Evolutionary conservation across 2,113 vertebrate species (phyloP), one percentile per base, ranked within the genome.

Genomic region (Vombatus ursinus): DNA sequence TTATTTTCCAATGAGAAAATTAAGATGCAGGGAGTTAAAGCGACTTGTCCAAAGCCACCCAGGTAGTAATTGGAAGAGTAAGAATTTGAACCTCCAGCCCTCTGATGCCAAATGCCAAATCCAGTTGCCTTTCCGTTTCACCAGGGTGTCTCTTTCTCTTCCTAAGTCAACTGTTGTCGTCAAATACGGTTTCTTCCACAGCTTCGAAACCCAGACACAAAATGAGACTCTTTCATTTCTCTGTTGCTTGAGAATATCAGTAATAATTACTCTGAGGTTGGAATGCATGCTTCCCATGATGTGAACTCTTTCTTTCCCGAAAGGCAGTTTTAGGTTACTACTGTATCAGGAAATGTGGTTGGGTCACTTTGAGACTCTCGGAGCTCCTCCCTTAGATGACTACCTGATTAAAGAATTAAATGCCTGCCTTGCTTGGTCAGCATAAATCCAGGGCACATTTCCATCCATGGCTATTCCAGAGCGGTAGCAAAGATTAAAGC

Each of bases 371-470:
- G 37, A 68, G 96, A 77, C 48, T 89, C 51, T 90, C 92, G 47
- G 50, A 91, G 48, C 97, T 95, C 97, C 97, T 96, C 96, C 97
- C 96, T 25, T 47, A 22, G 4, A 92, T 96, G 95, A 94, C 94
- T 98, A 94, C 94, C 47, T 95, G 5, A 90, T 96, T 89, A 61
- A 97, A 97, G 52, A 97, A 95, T 97, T 44, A 96, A 96, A 50
- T 93, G 37, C 94, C 90, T 93, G 8, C 48, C 94, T 2, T 96
- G 91, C 49, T 48, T 95, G 95, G 93, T 53, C 92, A 92, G 92
- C 84, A 3, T 0, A 14, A 37, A 6, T 28, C 19, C 50, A 37
- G 94, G 94, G 28, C 93, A 96, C 50, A 25, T 44, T 51, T 93
- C 50, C 94, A 57, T 95, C 95, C 0, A 92, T 90, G 53, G 90